Evolutionary conservation across 2,888 invertebrate species (phyloP).

Genomic region (Crocallis elinguaria): DNA sequence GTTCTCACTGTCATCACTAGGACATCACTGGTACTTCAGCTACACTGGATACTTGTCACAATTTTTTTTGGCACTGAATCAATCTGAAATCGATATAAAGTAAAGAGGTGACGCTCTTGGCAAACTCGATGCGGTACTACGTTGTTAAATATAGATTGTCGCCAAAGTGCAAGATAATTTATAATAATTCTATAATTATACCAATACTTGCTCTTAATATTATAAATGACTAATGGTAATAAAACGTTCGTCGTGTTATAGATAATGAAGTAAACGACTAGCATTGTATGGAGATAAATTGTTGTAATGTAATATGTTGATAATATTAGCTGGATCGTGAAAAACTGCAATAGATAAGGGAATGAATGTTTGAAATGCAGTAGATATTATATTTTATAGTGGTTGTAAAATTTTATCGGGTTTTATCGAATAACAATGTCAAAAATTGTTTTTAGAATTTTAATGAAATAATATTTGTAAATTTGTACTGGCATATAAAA

Average conservation of each 20-base stretch:
- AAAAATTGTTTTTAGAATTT: too few relatives aligned
- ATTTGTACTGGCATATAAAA: too few relatives aligned
- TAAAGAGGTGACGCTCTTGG: conserved; percentile 47
- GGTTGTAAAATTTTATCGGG: too few relatives aligned
- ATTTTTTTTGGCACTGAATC: conserved; percentile 25
- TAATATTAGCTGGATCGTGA: conserved; percentile 2
- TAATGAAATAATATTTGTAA: too few relatives aligned
- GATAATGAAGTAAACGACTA: conserved; percentile 10
- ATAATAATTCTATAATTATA: conserved; percentile 9
- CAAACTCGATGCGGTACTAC: conserved; percentile 23
- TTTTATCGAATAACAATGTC: too few relatives aligned
- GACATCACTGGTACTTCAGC: conserved; percentile 19
- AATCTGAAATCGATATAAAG: conserved; percentile 36
- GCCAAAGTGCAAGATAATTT: conserved; percentile 25
- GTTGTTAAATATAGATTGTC: conserved; percentile 42
- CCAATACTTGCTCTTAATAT: too few relatives aligned
- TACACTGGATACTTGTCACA: conserved; percentile 1
- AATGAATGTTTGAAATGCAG: background rate
- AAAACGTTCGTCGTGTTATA: conserved; percentile 9
- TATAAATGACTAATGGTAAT: conserved; percentile 11
- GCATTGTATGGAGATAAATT: conserved; percentile 9
- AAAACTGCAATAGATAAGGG: background rate
- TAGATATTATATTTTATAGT: background rate
- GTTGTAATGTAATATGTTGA: background rate
- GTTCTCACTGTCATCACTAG: conserved; percentile 20